Evolutionary conservation across 2,797 vertebrate species (phyloP), one percentile per base, ranked within the genome.

Genomic region (Chelidonichthys spinosus): DNA sequence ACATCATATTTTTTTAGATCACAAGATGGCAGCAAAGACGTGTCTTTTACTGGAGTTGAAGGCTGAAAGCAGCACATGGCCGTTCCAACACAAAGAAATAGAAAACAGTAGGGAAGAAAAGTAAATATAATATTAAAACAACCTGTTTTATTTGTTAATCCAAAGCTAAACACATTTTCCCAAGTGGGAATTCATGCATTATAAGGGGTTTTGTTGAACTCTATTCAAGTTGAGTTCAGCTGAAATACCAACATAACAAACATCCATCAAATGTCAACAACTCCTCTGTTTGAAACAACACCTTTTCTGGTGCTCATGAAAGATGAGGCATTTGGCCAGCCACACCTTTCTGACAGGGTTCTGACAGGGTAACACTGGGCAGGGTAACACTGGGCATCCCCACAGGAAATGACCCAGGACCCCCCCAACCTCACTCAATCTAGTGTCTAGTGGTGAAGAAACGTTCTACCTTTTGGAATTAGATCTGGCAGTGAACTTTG

Each of bases 21-120:
- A 87, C 69, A 33, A 80, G 88, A 76, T 83, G 87, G 83, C 84
- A 82, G 79, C 59, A 78, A 32, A 81, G 64, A 47, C 1, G 3
- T 18, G 11, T 42, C 2, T 43, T 55, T 62, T 8, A 14, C 13
- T 50, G n/a, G 6, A 37, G 11, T 18, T 14, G 4, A 5, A 17
- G 8, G 17, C 33, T 36, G 44, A 25, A 25, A 25, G 25, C 25
- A 25, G 25, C 25, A 25, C 25, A 25, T 25, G 25, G 25, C 25
- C 25, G 25, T 25, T 1, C 25, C 25, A 25, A 25, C 25, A 40
- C 0, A 59, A 25, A 25, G n/a, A 54, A 64, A 14, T 0, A 36
- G 5, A 14, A 60, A 3, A 47, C 1, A 0, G 32, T 1, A 14
- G 15, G 35, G 15, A 25, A 18, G 9, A 11, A 42, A n/a, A 18